These are phyloP conservation scores for Onychomys arenicola DNA, from an alignment of 2,797 vertebrate genomes.

Conservation along the genomic window DNA sequence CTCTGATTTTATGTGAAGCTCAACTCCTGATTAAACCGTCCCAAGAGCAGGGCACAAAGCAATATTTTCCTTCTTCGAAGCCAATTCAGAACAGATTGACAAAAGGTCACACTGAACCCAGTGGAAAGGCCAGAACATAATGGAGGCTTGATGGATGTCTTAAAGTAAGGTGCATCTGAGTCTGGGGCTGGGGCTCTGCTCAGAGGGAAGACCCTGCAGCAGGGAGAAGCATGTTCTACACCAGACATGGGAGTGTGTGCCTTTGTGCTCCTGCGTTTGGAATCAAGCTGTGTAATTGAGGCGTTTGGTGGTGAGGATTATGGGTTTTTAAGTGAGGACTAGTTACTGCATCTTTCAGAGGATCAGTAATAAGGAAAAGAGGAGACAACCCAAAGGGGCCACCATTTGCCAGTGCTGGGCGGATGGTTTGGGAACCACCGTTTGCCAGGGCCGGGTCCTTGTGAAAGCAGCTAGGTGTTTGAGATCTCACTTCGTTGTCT, in stretches of 20 bases:
- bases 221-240: not conserved
- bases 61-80: slow-evolving; percentile 63
- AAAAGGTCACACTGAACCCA: slow-evolving; percentile 51
- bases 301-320: not conserved
- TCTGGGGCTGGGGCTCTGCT: not conserved
- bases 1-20: slow-evolving; percentile 55
- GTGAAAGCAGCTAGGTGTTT: not conserved
- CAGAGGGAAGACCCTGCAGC: not conserved
- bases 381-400: not conserved
- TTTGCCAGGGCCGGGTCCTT: not conserved
- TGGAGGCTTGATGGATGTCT: not conserved
- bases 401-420: not conserved
- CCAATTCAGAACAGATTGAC: slow-evolving; percentile 50
- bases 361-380: not conserved
- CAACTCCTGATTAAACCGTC: slow-evolving; percentile 59
- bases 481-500: not conserved
- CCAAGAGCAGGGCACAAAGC: slow-evolving; percentile 11
- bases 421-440: not conserved
- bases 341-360: not conserved
- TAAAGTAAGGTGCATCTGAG: not conserved
- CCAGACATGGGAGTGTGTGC: too few relatives aligned
- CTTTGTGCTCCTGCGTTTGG: not conserved
- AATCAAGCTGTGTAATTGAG: not conserved
- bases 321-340: not conserved
- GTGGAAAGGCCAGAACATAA: not conserved